Percentiles rank a stretch among this genome's conserved stretches.
phyloP scores from a whole-genome alignment of 2,113 vertebrate species.

The Nothocercus julius region DNA sequence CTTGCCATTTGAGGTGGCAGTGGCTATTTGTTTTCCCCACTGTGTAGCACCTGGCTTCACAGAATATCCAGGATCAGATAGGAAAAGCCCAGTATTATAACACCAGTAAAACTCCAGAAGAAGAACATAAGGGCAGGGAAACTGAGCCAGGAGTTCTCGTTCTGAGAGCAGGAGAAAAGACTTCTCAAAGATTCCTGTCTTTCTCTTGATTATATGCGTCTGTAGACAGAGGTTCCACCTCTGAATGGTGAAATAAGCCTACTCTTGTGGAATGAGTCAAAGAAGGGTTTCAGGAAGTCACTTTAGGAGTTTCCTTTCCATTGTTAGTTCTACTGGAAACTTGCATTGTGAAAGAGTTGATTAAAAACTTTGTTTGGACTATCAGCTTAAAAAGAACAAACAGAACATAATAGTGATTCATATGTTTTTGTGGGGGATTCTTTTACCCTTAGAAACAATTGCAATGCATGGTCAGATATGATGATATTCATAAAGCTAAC shows the following conservation, averaged over 20 bases:
- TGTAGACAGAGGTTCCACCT: background rate
- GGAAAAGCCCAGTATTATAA: background rate
- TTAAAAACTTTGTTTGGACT: background rate
- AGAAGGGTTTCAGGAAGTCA: background rate
- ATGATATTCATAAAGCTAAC: conserved; percentile 31
- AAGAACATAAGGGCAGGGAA: background rate
- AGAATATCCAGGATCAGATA: background rate
- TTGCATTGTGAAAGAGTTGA: background rate
- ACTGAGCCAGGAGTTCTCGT: background rate
- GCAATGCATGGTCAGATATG: background rate
- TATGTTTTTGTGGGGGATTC: background rate
- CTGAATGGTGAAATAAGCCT: background rate
- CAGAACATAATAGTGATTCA: background rate
- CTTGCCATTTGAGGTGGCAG: background rate
- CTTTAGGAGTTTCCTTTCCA: background rate
- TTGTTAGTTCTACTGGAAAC: background rate
- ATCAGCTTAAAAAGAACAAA: background rate
- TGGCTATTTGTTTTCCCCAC: background rate
- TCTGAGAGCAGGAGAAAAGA: background rate
- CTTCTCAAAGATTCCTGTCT: background rate
- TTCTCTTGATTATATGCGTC: background rate
- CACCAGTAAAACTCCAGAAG: background rate
- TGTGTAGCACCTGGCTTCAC: background rate
- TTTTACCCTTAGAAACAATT: background rate
- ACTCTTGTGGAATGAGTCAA: rapidly evolving